Percentiles rank a stretch among this genome's conserved stretches.
Evolutionary conservation across 2,888 invertebrate genomes (phyloP).

Genomic region (Himalopsyche anomala): DNA sequence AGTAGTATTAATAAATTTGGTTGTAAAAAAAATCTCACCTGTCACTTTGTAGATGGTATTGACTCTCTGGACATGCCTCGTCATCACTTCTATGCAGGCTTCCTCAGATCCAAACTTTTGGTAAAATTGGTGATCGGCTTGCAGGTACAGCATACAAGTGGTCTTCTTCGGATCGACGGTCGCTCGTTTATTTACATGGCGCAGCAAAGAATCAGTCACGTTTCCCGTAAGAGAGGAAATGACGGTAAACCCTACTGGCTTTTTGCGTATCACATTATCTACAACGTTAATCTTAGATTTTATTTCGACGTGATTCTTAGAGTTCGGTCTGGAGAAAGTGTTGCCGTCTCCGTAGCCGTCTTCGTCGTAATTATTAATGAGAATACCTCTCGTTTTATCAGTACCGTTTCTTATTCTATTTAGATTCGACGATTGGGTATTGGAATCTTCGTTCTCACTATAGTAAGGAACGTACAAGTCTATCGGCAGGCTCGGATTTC

Average conservation of each 20-base stretch:
- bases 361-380: constrained; percentile 66
- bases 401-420: constrained; percentile 76
- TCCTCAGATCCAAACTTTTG: constrained; percentile 95
- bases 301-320: constrained; percentile 82
- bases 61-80: constrained; percentile 94
- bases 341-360: constrained; percentile 71
- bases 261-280: constrained; percentile 80
- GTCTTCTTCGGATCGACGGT: constrained; percentile 91
- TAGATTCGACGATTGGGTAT: constrained; percentile 69
- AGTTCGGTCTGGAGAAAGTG: constrained; percentile 76
- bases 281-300: constrained; percentile 81
- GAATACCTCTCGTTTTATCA: constrained; percentile 73
- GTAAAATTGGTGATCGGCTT: constrained; percentile 97
- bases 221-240: constrained; percentile 70
- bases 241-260: constrained; percentile 75
- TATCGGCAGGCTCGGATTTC: constrained; percentile 81
- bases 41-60: constrained; percentile 92
- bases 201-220: constrained; percentile 75
- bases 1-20: background rate
- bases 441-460: constrained; percentile 78
- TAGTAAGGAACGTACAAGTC: constrained; percentile 82
- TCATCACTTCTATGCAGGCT: constrained; percentile 96
- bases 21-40: constrained; percentile 74
- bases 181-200: constrained; percentile 82
- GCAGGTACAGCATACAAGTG: constrained; percentile 95